A percentile compares a stretch with the other conserved stretches of the same genome.
Conservation (phyloP, 1,140 invertebrate species). For the Ectropis grisescens region DNA sequence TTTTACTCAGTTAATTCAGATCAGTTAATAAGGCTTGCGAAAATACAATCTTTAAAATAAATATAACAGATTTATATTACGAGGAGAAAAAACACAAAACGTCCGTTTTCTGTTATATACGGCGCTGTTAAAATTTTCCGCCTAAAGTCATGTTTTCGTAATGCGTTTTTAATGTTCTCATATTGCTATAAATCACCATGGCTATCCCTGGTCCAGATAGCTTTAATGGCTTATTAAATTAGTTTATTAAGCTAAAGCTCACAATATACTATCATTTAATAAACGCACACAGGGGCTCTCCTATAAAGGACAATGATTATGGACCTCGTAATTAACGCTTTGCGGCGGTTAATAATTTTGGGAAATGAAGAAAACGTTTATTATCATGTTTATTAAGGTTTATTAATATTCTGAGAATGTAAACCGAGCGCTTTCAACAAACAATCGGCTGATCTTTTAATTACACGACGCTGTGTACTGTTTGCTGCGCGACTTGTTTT, state of each 20-base stretch:
- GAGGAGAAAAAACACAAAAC: slow-evolving; percentile 24
- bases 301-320: slow-evolving; percentile 1
- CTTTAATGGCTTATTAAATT: slow-evolving; percentile 68
- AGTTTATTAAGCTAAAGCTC: slow-evolving; percentile 40
- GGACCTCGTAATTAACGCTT: slow-evolving; percentile 1
- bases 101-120: slow-evolving; percentile 36
- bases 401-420: too few species aligned
- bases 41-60: too few species aligned
- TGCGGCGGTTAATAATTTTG: slow-evolving; percentile 1
- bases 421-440: too few species aligned
- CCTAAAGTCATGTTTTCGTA: slow-evolving; percentile 64
- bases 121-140: slow-evolving; percentile 52
- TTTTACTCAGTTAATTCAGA: too few species aligned
- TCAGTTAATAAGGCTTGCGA: too few species aligned
- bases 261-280: slow-evolving; percentile 8
- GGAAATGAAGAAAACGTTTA: too few species aligned
- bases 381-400: too few species aligned
- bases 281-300: not conserved
- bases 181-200: slow-evolving; percentile 62
- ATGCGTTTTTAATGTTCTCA: slow-evolving; percentile 69
- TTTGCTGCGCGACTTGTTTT: too few species aligned
- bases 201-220: slow-evolving; percentile 60
- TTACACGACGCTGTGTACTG: too few species aligned
- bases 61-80: slow-evolving; percentile 1
- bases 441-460: too few species aligned